Evolutionary conservation across 2,113 vertebrate species (phyloP).

Genomic region (Vidua chalybeata): DNA sequence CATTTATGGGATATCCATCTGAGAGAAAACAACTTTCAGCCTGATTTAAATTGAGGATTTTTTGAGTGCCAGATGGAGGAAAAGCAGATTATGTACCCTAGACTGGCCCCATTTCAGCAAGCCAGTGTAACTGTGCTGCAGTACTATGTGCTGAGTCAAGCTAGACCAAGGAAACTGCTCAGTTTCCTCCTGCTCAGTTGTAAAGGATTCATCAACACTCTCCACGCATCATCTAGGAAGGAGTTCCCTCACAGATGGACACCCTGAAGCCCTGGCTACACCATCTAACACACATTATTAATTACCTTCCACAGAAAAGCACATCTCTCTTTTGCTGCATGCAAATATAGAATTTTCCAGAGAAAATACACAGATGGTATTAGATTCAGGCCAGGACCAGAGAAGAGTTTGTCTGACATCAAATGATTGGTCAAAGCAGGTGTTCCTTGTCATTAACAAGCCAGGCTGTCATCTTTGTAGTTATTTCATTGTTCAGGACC

Average conservation of each 20-base stretch:
- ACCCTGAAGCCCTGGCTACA: background rate
- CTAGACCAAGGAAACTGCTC: background rate
- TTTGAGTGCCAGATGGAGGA: background rate
- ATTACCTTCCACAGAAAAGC: background rate
- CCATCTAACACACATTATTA: background rate
- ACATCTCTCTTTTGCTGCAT: background rate
- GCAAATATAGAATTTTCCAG: background rate
- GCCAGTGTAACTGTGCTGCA: background rate
- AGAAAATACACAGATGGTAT: background rate
- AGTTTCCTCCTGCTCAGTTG: background rate
- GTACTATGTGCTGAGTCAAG: background rate
- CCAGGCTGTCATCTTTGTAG: background rate
- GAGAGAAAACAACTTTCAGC: background rate
- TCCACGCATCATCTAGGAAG: background rate
- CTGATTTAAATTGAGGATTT: background rate
- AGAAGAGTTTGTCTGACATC: background rate
- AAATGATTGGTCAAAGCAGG: background rate
- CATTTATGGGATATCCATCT: background rate
- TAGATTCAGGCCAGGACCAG: background rate
- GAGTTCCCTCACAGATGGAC: background rate
- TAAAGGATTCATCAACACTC: background rate
- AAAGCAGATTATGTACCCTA: background rate
- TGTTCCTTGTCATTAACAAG: background rate
- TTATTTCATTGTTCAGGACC: background rate
- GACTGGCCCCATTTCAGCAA: background rate